Evolutionary conservation across 2,888 invertebrate species (phyloP), one percentile per base, ranked within the genome.

Genomic region (Lasioglossum figueresi): DNA sequence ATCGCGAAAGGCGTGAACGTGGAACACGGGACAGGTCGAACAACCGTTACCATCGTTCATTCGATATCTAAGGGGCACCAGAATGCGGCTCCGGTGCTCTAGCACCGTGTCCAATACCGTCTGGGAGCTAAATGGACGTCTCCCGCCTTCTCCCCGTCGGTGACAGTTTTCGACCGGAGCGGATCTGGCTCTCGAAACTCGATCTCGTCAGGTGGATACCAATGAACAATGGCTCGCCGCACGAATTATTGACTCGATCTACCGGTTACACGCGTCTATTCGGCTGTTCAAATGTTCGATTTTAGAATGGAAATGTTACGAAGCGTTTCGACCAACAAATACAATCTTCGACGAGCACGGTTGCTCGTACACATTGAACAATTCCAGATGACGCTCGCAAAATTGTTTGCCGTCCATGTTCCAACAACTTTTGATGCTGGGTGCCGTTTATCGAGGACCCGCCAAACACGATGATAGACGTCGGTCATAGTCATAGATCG

Each of bases 1-100:
- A 88, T 90, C 88, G 85, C 83, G 82, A 74, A 79, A 88, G 86
- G 90, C 90, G 88, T 76, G 86, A 90, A 88, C 86, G 63, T 40
- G 82, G 63, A 66, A 77, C 76, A 66, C 66, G 34, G 82, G 82
- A 80, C 81, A 80, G 76, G 34, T 75, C 77, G 82, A 63, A 63
- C 78, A 79, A 83, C 72, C 84, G 88, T 85, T 81, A 78, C 45
- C 84, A 79, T 88, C 85, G 88, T 85, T 84, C 85, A 83, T 63
- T 76, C 76, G 88, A 83, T 89, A 89, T 88, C 83, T 76, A 72
- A 72, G 71, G 71, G 71, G 82, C 34, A 45, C 43, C 76, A 70
- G 63, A 63, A 70, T 56, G 80, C 48, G 45, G 78, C 79, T 45
- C 48, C 37, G 23, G 40, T 45, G 52, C n/a, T 56, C 37, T n/a